Evolutionary conservation across 1,140 invertebrate genomes (phyloP).

Genomic region (Habropoda laboriosa): DNA sequence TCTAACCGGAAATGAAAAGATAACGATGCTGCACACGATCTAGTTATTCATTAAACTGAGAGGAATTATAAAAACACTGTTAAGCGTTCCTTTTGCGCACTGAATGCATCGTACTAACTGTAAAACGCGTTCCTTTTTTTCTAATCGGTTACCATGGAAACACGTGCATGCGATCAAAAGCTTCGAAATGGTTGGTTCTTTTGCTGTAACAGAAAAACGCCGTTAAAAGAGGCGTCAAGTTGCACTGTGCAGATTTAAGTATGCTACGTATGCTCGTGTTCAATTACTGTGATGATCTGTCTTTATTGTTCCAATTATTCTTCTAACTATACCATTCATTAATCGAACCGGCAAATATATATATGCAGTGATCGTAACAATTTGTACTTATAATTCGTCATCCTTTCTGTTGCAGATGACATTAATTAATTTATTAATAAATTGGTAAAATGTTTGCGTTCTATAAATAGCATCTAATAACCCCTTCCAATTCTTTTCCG

Average conservation of each 20-base stretch:
- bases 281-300: background rate
- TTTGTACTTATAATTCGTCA: background rate
- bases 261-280: background rate
- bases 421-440: background rate
- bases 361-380: background rate
- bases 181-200: background rate
- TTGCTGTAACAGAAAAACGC: background rate
- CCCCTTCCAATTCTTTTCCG: background rate
- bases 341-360: background rate
- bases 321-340: background rate
- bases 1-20: constrained; percentile 50
- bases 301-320: constrained; percentile 17
- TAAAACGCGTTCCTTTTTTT: background rate
- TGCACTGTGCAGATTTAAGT: background rate
- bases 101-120: background rate
- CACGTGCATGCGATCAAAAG: background rate
- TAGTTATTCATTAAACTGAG: background rate
- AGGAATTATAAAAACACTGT: constrained; percentile 15
- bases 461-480: background rate
- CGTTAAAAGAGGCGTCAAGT: background rate
- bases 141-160: background rate
- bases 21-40: constrained; percentile 27
- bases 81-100: background rate
- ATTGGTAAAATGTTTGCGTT: background rate
- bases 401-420: background rate